These are phyloP conservation scores for Gryllus bimaculatus DNA, from an alignment of 1,140 invertebrate genomes.

Conservation along the genomic window DNA sequence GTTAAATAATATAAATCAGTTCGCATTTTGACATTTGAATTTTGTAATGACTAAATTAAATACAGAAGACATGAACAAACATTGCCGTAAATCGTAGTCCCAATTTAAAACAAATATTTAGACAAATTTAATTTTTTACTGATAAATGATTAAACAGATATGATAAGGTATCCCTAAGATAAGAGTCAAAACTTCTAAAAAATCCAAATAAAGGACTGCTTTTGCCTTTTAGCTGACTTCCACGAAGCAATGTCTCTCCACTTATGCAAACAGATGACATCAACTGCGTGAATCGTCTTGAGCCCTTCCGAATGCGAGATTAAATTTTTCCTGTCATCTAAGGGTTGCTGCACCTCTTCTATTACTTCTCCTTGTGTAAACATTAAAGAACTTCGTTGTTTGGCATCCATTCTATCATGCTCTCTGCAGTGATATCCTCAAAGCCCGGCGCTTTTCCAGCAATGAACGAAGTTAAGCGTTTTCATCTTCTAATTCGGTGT, in stretches of 20 bases:
- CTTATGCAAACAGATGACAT: conserved; percentile 15
- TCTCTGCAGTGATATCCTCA: too few relatives aligned
- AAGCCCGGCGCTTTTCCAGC: too few relatives aligned
- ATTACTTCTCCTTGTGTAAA: conserved; percentile 14
- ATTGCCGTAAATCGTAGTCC: not conserved
- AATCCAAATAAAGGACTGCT: not conserved
- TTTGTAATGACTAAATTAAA: not conserved
- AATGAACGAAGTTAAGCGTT: too few relatives aligned
- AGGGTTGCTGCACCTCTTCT: conserved; percentile 11
- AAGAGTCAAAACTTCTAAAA: not conserved
- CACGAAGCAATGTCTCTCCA: conserved; percentile 9
- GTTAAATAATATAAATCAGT: not conserved
- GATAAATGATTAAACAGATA: not conserved
- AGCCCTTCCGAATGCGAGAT: conserved; percentile 16
- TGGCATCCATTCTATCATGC: too few relatives aligned
- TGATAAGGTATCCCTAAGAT: not conserved
- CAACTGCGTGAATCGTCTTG: conserved; percentile 12
- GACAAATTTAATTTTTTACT: not conserved
- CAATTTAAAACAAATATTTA: not conserved
- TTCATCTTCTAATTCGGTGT: too few relatives aligned
- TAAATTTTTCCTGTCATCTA: conserved; percentile 17
- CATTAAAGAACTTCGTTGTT: too few relatives aligned
- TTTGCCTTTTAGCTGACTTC: not conserved
- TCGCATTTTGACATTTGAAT: not conserved
- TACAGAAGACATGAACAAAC: not conserved